Conservation (phyloP, 2,888 invertebrate genomes). For the Gisinianus flammeolus region DNA sequence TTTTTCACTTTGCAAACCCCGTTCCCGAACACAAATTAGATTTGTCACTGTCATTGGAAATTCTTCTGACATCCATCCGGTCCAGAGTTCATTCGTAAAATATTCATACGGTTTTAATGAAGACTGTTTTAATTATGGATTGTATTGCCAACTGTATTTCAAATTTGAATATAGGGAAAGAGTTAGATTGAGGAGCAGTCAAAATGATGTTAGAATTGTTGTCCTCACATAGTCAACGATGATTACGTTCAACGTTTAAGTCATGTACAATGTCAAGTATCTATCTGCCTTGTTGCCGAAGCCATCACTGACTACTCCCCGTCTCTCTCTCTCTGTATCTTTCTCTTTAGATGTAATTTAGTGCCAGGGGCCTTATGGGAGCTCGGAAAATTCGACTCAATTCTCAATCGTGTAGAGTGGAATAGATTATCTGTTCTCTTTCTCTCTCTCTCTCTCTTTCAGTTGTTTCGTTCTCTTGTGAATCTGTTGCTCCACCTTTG, state of each 20-base stretch:
- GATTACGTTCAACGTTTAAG: slow-evolving; percentile 1
- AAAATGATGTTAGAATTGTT: too few relatives aligned
- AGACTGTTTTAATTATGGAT: too few relatives aligned
- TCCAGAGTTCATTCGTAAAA: too few relatives aligned
- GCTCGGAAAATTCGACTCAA: slow-evolving; percentile 19
- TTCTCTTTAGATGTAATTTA: slow-evolving; percentile 30
- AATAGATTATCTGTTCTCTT: slow-evolving; percentile 26
- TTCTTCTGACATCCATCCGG: too few relatives aligned
- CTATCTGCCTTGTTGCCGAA: slow-evolving; percentile 16
- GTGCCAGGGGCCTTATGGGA: slow-evolving; percentile 29
- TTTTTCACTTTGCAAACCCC: too few relatives aligned
- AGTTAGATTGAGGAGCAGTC: too few relatives aligned
- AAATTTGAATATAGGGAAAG: too few relatives aligned
- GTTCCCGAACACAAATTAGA: too few relatives aligned
- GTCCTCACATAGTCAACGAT: slow-evolving; percentile 15
- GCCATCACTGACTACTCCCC: slow-evolving; percentile 15
- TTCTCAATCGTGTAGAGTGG: slow-evolving; percentile 17
- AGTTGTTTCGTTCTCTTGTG: too few relatives aligned
- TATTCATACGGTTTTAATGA: too few relatives aligned
- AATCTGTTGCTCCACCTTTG: slow-evolving; percentile 9
- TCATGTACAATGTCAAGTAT: slow-evolving; percentile 32
- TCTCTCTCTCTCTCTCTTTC: neutral
- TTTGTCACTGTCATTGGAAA: too few relatives aligned
- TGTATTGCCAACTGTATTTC: too few relatives aligned
- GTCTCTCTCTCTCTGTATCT: neutral